Base-by-base conservation (phyloP, 2,113 vertebrate species). In the Scolopax mira region DNA sequence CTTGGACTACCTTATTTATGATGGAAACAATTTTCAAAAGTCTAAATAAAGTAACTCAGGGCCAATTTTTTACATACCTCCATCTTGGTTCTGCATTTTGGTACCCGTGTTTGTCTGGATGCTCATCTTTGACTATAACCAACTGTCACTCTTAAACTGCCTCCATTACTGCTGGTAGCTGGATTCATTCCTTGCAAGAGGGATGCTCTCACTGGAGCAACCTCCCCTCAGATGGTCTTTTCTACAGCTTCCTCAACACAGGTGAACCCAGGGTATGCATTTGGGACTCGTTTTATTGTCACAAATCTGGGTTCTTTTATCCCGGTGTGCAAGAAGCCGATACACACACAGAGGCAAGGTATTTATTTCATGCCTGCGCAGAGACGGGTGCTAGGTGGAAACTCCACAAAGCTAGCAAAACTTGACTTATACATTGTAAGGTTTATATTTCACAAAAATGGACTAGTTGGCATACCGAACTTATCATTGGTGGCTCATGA, bases 151-250 rank as follows among this genome's bases (percentile, higher is more conserved):
- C 42, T 8, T 49, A 46, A 1, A 2, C 44, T 35, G 18, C 67
- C 61, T 27, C 37, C 21, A 23, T 22, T 31, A 1, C 39, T 42
- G 37, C 37, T 0, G 0, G 18, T 30, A 12, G 18, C 39, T 8
- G 48, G 8, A 18, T 11, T 23, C 46, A 21, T 33, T 31, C 30
- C 18, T 19, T 4, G 18, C 44, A 58, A 28, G 4, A 49, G 25
- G 51, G 48, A 3, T 46, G 37, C 19, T 52, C 31, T 49, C 78
- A 7, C 22, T 3, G 24, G 3, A 35, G 55, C 41, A 24, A 21
- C 16, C 22, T 41, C n/a, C 39, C 58, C 28, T 49, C 1, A 3
- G 7, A 25, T 1, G 0, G 17, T 16, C 24, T 58, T 52, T 49
- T 30, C 55, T 54, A 21, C 11, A 2, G 1, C 18, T 11, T 44